Evolutionary conservation across 2,888 invertebrate species (phyloP).

Genomic region (Leptinotarsa peninsularis): DNA sequence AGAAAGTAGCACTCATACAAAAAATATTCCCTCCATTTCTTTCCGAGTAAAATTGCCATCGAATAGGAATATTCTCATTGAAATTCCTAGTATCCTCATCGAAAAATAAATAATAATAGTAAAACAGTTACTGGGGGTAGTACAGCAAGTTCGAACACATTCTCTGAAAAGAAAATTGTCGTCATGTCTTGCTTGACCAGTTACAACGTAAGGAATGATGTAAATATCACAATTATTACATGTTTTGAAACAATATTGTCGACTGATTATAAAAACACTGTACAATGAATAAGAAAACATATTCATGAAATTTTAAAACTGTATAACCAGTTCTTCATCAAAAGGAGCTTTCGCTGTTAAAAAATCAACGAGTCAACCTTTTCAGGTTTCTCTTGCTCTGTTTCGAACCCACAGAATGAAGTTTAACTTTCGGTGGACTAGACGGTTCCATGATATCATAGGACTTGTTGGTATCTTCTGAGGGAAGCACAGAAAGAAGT

Average conservation of each 20-base stretch:
- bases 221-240: slow-evolving; percentile 29
- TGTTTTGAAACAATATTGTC: slow-evolving; percentile 25
- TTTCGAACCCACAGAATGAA: slow-evolving; percentile 57
- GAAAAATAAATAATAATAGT: not conserved
- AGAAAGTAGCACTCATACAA: not conserved
- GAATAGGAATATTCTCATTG: not conserved
- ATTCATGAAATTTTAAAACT: slow-evolving; percentile 25
- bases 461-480: slow-evolving; percentile 24
- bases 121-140: not conserved
- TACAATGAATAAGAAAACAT: slow-evolving; percentile 24
- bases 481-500: slow-evolving; percentile 43
- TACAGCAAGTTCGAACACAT: slow-evolving; percentile 9
- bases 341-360: not conserved
- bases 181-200: not conserved
- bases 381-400: slow-evolving; percentile 61
- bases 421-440: slow-evolving; percentile 58
- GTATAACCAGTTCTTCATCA: slow-evolving; percentile 30
- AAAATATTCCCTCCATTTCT: too few species aligned
- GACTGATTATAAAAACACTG: slow-evolving; percentile 14
- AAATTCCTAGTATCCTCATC: not conserved
- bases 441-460: slow-evolving; percentile 47
- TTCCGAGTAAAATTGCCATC: not conserved
- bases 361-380: slow-evolving; percentile 54
- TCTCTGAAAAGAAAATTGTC: slow-evolving; percentile 3
- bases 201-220: slow-evolving; percentile 12